Conservation (phyloP, 2,888 invertebrate species). For the Drosophila niveifrons region DNA sequence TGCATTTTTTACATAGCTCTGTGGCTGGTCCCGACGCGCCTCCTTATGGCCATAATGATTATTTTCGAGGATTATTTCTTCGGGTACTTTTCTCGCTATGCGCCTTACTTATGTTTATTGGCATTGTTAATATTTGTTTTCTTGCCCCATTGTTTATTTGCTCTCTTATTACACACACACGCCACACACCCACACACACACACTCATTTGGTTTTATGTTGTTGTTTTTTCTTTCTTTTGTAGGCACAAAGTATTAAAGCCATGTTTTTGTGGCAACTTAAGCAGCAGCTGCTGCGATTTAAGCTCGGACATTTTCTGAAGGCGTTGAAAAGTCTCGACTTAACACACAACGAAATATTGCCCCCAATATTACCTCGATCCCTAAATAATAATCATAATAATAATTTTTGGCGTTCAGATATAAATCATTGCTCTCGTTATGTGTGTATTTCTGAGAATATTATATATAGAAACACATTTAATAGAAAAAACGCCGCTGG, state of each 20-base stretch:
- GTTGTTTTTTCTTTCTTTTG: neutral
- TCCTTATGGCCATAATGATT: constrained; percentile 73
- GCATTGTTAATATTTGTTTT: constrained; percentile 76
- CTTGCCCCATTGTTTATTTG: constrained; percentile 66
- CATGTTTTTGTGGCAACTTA: constrained; percentile 28
- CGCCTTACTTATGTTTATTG: constrained; percentile 70
- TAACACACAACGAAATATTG: constrained; percentile 36
- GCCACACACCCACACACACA: constrained; percentile 6
- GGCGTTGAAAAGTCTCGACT: constrained; percentile 25
- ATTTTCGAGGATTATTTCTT: constrained; percentile 73
- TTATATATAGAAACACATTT: constrained; percentile 13
- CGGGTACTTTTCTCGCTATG: constrained; percentile 43
- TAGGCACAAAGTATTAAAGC: constrained; percentile 37
- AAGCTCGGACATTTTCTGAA: constrained; percentile 21
- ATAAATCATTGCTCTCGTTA: constrained; percentile 24
- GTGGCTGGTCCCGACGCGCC: constrained; percentile 38
- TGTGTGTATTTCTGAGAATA: constrained; percentile 3
- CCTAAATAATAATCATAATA: neutral
- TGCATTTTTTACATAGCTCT: constrained; percentile 75
- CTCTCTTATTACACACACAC: constrained; percentile 47
- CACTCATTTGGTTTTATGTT: constrained; percentile 58
- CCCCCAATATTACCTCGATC: neutral
- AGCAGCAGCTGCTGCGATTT: constrained; percentile 27
- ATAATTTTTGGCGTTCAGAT: constrained; percentile 17
- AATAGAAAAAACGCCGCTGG: neutral